Conservation (phyloP, 2,888 invertebrate genomes). For the Dryocosmus kuriphilus region DNA sequence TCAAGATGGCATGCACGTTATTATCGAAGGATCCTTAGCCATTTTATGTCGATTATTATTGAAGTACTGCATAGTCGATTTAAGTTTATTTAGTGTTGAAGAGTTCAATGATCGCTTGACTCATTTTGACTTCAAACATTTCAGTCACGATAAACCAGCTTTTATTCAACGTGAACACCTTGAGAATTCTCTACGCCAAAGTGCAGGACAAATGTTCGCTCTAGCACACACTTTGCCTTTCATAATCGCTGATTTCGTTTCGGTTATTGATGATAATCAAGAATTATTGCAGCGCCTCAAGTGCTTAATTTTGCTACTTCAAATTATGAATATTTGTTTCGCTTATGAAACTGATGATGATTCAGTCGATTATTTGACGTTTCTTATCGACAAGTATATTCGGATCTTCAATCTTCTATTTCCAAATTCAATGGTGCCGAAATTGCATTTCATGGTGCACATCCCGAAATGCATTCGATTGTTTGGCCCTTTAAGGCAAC, state of each 20-base stretch:
- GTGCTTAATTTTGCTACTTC: no score
- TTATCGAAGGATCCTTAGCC: slow-evolving; percentile 48
- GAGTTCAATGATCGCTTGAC: slow-evolving; percentile 26
- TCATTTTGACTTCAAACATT: slow-evolving; percentile 40
- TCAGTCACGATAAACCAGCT: slow-evolving; percentile 38
- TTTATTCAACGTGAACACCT: slow-evolving; percentile 9
- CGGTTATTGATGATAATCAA: no score
- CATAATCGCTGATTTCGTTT: slow-evolving; percentile 1
- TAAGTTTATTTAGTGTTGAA: background rate
- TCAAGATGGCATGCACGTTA: slow-evolving; percentile 46
- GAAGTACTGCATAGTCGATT: background rate
- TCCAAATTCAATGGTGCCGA: no score
- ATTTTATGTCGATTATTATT: background rate
- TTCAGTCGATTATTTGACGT: no score
- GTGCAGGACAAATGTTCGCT: slow-evolving; percentile 30
- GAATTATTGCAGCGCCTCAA: no score
- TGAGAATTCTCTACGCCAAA: slow-evolving; percentile 21
- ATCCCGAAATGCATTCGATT: no score
- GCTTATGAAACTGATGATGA: no score
- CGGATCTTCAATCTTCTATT: no score
- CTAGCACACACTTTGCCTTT: slow-evolving; percentile 38
- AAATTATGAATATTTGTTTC: no score
- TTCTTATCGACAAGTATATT: no score
- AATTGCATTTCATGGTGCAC: no score
- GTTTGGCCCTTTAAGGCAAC: no score